Evolutionary conservation across 2,888 invertebrate species (phyloP), one percentile per base, ranked within the genome.

Genomic region (Tetragonisca angustula): DNA sequence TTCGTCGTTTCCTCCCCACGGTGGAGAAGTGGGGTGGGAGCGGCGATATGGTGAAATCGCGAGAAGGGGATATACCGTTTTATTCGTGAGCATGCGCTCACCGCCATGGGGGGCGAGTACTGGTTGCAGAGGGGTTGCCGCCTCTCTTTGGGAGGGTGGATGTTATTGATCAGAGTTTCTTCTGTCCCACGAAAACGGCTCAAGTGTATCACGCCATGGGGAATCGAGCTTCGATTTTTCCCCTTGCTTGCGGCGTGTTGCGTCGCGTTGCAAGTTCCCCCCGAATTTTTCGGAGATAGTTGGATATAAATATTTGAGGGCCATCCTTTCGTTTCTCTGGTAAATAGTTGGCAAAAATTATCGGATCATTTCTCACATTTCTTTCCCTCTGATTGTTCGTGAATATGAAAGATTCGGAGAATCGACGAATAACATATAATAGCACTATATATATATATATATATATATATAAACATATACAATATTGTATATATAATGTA

Each of bases 151-250:
- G 81, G 76, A 43, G 43, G 83, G 84, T 83, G 80, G 80, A 85
- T 84, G 86, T 91, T 91, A 91, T 91, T 91, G 91, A 91, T 91
- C 89, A 91, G 86, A 80, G 76, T 67, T 84, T 84, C 85, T 88
- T 81, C 83, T 76, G 76, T 84, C 85, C 81, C 73, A 82, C 83
- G 80, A 89, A 88, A 83, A 32, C 78, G 83, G 80, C 80, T 79
- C 83, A 83, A 83, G 81, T 83, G 83, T 80, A 85, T 83, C 85
- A 69, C 77, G 79, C 84, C 64, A 82, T 77, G 79, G 78, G 81
- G 79, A 64, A 81, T 62, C 69, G 65, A 43, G 79, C 36, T 54
- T 65, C 61, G 75, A 73, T 74, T 67, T 71, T 81, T 61, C 15
- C 69, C 52, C n/a, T 21, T 19, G 27, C 19, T 43, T 62, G 19